Evolutionary conservation across 2,797 vertebrate genomes (phyloP), one percentile per base, ranked within the genome.

Genomic region (Borostomias antarcticus): DNA sequence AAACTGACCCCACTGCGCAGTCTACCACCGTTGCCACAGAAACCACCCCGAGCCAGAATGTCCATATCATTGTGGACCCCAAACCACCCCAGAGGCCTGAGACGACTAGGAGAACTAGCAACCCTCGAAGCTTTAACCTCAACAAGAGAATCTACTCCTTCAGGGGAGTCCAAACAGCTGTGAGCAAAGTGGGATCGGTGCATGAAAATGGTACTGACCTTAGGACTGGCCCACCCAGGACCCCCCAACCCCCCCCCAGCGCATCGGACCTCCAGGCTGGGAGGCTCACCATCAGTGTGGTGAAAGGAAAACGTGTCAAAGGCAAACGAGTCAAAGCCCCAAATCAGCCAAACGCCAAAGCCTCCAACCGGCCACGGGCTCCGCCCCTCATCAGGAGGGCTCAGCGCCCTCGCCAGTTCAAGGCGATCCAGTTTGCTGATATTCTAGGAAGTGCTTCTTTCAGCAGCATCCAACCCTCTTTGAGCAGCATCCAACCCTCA

Each of bases 371-470:
- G 0, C n/a, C 21, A 0, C 2, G 10, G 19, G 45, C 33, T 0
- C 4, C 3, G 3, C 10, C 59, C 17, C 72, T 83, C 3, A 23
- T 66, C 53, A 48, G 74, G 60, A 17, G 19, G 23, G 47, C 58
- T 0, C 70, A 68, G 33, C 1, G 0, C 1, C 69, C 69, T 0
- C 0, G 2, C 11, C 2, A 21, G 13, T 8, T 79, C n/a, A 63
- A 66, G 47, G 29, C 59, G 0, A 1, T 86, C 47, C 65, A 4
- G 0, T 77, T 74, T n/a, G 23, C 66, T 0, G 84, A 90, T 50
- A 59, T 89, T 43, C 28, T 82, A 6, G 84, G 83, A 23, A 82
- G 77, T 13, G 74, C 79, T 23, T 80, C 75, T 0, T 88, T 88
- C 64, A 83, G 58, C 0, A 35, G 75, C 0, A 26, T 81, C 32